A percentile compares a stretch with the other conserved stretches of the same genome.
These are phyloP conservation scores for Latrodectus hesperus DNA, from an alignment of 2,888 invertebrate species.

Conservation along the genomic window DNA sequence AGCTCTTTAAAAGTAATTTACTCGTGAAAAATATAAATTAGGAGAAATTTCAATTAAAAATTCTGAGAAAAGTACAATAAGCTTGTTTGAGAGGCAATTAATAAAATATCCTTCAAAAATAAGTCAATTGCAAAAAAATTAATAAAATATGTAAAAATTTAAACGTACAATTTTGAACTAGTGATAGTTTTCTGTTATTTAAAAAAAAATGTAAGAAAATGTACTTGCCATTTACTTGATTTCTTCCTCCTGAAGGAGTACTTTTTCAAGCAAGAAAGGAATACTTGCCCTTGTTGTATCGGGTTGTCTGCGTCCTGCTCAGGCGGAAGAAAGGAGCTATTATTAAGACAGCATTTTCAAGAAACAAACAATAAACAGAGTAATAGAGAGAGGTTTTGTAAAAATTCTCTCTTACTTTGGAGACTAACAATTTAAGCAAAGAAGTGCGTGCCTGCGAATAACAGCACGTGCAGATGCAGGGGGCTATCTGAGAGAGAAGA, in stretches of 20 bases:
- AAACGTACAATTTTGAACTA: too few relatives aligned
- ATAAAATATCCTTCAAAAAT: too few relatives aligned
- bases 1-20: too few relatives aligned
- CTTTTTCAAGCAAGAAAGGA: background rate
- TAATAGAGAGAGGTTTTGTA: too few relatives aligned
- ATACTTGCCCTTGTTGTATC: background rate
- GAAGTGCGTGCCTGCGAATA: constrained; percentile 25
- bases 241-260: background rate
- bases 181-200: too few relatives aligned
- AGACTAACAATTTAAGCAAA: background rate
- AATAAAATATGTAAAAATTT: too few relatives aligned
- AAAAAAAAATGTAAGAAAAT: background rate
- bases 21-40: too few relatives aligned
- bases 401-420: too few relatives aligned
- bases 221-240: background rate
- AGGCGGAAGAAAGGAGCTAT: background rate
- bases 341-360: background rate
- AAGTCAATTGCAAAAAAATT: too few relatives aligned
- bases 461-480: constrained; percentile 2
- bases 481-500: background rate
- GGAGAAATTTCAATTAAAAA: too few relatives aligned
- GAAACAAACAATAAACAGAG: background rate
- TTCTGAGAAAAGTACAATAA: too few relatives aligned
- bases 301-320: background rate
- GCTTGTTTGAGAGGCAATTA: too few relatives aligned